Percentiles rank a stretch among this genome's conserved stretches.
Evolutionary conservation across 92 coral and sea anemone genomes (phyloP).

Genomic region (Palythoa caribaeorum): DNA sequence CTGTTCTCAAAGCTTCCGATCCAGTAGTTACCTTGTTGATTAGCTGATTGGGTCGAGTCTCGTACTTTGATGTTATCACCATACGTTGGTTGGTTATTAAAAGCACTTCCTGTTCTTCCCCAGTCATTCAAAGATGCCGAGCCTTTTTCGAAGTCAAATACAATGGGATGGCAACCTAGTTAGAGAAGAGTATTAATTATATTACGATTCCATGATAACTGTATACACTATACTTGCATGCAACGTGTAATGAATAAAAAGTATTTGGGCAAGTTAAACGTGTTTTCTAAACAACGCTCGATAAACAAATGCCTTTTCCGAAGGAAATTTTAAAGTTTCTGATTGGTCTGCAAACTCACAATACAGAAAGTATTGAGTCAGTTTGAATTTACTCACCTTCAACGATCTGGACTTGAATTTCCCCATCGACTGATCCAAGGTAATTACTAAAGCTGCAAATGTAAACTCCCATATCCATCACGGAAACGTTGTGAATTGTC

Average conservation of each 20-base stretch:
- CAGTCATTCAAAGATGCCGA: not conserved
- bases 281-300: not conserved
- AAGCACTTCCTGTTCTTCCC: constrained; percentile 22
- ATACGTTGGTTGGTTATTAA: constrained; percentile 18
- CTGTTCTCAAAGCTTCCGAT: constrained; percentile 32
- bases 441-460: too few species aligned
- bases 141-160: constrained; percentile 27
- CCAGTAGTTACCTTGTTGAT: constrained; percentile 21
- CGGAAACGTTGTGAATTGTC: too few species aligned
- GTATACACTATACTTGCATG: too few species aligned
- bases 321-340: too few species aligned
- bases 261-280: not conserved
- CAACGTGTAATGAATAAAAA: not conserved
- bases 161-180: not conserved
- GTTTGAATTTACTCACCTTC: too few species aligned
- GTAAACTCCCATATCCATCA: too few species aligned
- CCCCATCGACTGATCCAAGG: too few species aligned
- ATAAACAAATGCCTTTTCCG: too few species aligned
- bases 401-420: too few species aligned
- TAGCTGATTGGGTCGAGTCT: not conserved
- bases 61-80: constrained; percentile 13
- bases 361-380: too few species aligned
- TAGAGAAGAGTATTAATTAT: not conserved
- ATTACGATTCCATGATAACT: too few species aligned
- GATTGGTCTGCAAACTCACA: too few species aligned